phyloP scores from a whole-genome alignment of 2,888 invertebrate genomes.

The Apodemia duryi region DNA sequence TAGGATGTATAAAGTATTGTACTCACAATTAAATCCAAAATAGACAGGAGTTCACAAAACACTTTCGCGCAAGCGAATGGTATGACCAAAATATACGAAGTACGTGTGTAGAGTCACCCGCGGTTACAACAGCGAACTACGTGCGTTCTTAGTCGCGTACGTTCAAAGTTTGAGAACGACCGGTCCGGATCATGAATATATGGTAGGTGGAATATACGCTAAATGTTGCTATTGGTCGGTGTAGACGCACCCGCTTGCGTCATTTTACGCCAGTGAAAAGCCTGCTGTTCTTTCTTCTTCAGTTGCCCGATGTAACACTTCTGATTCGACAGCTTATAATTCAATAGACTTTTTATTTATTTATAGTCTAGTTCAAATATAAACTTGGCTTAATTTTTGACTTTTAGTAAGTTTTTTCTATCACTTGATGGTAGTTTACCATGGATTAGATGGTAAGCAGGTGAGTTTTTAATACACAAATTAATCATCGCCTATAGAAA shows the following conservation, averaged over 20 bases:
- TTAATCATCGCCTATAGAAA: too few species aligned
- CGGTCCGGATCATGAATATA: constrained; percentile 58
- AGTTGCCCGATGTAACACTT: constrained; percentile 31
- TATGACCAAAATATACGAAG: constrained; percentile 27
- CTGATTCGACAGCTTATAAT: constrained; percentile 18
- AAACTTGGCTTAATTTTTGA: too few species aligned
- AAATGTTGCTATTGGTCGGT: constrained; percentile 49
- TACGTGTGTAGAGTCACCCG: constrained; percentile 32
- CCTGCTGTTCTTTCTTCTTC: constrained; percentile 47
- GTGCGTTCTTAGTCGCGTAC: constrained; percentile 53
- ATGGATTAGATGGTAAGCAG: too few species aligned
- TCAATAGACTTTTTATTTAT: constrained; percentile 19
- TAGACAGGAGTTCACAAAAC: constrained; percentile 40
- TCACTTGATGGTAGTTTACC: too few species aligned
- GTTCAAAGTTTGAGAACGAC: constrained; percentile 53
- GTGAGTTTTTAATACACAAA: too few species aligned
- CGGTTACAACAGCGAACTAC: constrained; percentile 35
- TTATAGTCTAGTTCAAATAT: too few species aligned
- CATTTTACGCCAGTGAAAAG: constrained; percentile 56
- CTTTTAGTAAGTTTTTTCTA: too few species aligned
- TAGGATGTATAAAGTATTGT: constrained; percentile 30
- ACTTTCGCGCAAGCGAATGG: constrained; percentile 44
- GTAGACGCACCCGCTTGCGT: constrained; percentile 55
- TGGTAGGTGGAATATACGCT: constrained; percentile 35
- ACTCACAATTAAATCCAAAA: constrained; percentile 54